Evolutionary conservation across 2,113 vertebrate genomes (phyloP), one percentile per base, ranked within the genome.

Genomic region (Hydrochoerus hydrochaeris): DNA sequence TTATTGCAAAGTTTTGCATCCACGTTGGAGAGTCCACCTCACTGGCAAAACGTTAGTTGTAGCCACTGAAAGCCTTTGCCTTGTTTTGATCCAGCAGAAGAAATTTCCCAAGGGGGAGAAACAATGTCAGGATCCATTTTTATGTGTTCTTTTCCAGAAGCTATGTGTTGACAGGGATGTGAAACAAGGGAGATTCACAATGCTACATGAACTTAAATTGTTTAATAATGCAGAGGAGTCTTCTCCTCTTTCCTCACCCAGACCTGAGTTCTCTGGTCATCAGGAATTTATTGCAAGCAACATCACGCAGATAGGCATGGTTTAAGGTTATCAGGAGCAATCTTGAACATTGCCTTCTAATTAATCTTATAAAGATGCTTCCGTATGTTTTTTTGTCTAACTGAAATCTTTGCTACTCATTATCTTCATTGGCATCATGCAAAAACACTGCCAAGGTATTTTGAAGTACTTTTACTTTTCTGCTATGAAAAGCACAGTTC

Each of bases 401-500:
- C 19, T 71, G 22, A 92, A 94, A 84, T 65, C 65, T 62, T 78
- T 90, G 44, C 54, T 52, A 10, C 35, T 22, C 78, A 30, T 19
- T 92, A 14, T 65, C 44, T 80, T 85, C 20, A 5, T 28, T 77
- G 88, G 67, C 14, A 60, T 80, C 49, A 38, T 30, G 26, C 69
- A 69, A 83, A 44, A 81, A 81, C 5, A 19, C 93, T 93, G 77
- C 62, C 92, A 71, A 67, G 62, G 41, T 86, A 63, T 86, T 94
- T 78, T 73, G 75, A 94, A 91, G 3, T 71, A 65, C 44, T 83
- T 92, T n/a, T 54, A 65, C 14, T 85, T 63, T 58, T 90, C 57
- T 71, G 75, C 91, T 94, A 28, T 92, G 95, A 93, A 86, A 96
- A 97, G 84, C 71, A 46, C 30, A 84, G 32, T 67, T 85, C 58